These are phyloP conservation scores for Scolopax bukidnonensis DNA, from an alignment of 2,797 vertebrate genomes.

Conservation along the genomic window DNA sequence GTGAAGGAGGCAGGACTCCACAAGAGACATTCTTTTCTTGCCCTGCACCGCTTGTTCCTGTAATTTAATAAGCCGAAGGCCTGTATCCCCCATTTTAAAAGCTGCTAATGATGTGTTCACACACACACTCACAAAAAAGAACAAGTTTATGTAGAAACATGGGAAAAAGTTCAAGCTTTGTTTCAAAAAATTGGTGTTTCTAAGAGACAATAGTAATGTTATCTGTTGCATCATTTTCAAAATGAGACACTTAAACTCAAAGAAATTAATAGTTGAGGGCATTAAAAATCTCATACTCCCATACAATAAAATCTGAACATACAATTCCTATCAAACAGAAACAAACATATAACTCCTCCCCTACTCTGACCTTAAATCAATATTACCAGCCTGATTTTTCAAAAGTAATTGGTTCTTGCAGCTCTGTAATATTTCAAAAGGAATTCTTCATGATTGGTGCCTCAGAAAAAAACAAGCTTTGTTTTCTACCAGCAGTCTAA, in stretches of 20 bases:
- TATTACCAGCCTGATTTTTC: background rate
- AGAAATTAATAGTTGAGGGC: background rate
- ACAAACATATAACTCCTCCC: background rate
- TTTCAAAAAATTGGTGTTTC: conserved; percentile 20
- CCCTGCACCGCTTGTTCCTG: background rate
- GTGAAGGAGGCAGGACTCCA: conserved; percentile 31
- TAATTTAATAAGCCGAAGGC: conserved; percentile 21
- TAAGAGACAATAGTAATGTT: conserved; percentile 10
- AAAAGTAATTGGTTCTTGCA: background rate
- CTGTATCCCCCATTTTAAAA: background rate
- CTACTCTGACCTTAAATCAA: background rate
- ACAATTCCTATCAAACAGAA: background rate
- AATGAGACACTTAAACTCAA: background rate
- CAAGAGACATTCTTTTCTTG: background rate
- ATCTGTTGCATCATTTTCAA: conserved; percentile 4
- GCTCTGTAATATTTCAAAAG: background rate
- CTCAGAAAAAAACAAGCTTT: background rate
- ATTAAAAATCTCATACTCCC: background rate
- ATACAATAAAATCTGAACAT: background rate
- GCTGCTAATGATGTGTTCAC: background rate
- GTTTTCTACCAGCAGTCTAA: background rate
- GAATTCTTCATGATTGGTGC: background rate
- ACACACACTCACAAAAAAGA: background rate
- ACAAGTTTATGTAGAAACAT: background rate
- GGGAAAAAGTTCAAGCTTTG: background rate